Evolutionary conservation across 2,888 invertebrate genomes (phyloP), one percentile per base, ranked within the genome.

Genomic region (Notodonta ziczac): DNA sequence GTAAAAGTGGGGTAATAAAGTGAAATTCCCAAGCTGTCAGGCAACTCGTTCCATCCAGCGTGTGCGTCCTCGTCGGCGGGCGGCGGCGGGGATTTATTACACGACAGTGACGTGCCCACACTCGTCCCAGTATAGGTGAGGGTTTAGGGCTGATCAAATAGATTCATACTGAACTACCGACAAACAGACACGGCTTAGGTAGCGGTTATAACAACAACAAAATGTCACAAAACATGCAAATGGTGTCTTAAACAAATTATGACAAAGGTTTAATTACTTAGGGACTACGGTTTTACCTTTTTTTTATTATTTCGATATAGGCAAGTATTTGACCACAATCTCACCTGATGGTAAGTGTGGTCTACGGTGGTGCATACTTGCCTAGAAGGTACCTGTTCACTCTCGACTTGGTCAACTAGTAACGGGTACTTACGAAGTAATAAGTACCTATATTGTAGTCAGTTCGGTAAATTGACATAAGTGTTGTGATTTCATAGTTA

Each of bases 1-100:
- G 89, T 88, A 86, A 90, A 83, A 90, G 90, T 89, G 82, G 81
- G 76, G 80, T 84, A 82, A 89, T 89, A 88, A 89, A 89, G 89
- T 83, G 75, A 84, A 86, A 80, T 84, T 82, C 84, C 73, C 81
- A 78, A 77, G 77, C 80, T 68, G 67, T 56, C 52, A 64, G 65
- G 73, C 76, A 77, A 83, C 84, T 78, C 78, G 87, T 84, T 86
- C 81, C 76, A 73, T 86, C 81, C 76, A 73, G 70, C 79, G 80
- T 70, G 72, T 67, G 73, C 70, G 75, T 72, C 56, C 70, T 76
- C 68, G 69, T 2, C 24, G 24, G 24, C 73, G 35, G 72, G 69
- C 74, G 70, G 69, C 74, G 70, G 74, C 65, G 66, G 66, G 81
- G 83, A 87, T 88, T 88, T 87, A 88, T 85, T 83, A 80, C 80